These are phyloP conservation scores for Acronicta alni DNA, from an alignment of 2,888 invertebrate genomes.

Conservation along the genomic window DNA sequence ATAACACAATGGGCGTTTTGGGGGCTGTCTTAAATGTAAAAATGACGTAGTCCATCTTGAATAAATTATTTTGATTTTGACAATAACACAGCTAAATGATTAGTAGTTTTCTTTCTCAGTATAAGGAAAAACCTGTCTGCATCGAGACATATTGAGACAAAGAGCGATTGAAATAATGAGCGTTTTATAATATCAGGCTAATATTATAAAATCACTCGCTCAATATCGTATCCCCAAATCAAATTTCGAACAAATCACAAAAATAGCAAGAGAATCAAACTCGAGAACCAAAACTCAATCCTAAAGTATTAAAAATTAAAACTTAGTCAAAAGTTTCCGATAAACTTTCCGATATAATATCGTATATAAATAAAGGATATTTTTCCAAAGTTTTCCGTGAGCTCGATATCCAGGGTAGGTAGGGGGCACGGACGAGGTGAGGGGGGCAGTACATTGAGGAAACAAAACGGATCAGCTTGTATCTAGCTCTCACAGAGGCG, in stretches of 20 bases:
- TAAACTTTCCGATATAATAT: slow-evolving; percentile 54
- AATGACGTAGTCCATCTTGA: too few relatives aligned
- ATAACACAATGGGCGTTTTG: too few relatives aligned
- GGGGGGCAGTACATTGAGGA: slow-evolving; percentile 61
- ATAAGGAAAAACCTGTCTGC: too few relatives aligned
- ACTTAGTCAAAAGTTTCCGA: slow-evolving; percentile 46
- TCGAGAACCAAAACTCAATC: slow-evolving; percentile 36
- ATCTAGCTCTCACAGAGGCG: slow-evolving; percentile 66
- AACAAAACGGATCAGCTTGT: slow-evolving; percentile 82
- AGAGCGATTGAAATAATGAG: too few relatives aligned
- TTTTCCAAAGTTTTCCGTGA: slow-evolving; percentile 55
- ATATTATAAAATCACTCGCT: background rate
- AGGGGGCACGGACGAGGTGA: background rate
- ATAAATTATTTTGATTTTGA: too few relatives aligned
- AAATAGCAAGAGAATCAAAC: slow-evolving; percentile 40
- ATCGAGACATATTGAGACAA: too few relatives aligned
- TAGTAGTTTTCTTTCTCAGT: too few relatives aligned
- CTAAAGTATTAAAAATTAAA: slow-evolving; percentile 57
- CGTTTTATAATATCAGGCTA: background rate
- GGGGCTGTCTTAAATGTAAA: too few relatives aligned
- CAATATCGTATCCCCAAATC: slow-evolving; percentile 3
- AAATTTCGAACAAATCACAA: slow-evolving; percentile 12
- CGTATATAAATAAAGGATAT: slow-evolving; percentile 60
- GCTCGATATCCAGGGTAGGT: slow-evolving; percentile 30
- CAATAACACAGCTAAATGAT: too few relatives aligned